Conservation (phyloP, 2,113 vertebrate species). For the Neopipo cinnamomea region DNA sequence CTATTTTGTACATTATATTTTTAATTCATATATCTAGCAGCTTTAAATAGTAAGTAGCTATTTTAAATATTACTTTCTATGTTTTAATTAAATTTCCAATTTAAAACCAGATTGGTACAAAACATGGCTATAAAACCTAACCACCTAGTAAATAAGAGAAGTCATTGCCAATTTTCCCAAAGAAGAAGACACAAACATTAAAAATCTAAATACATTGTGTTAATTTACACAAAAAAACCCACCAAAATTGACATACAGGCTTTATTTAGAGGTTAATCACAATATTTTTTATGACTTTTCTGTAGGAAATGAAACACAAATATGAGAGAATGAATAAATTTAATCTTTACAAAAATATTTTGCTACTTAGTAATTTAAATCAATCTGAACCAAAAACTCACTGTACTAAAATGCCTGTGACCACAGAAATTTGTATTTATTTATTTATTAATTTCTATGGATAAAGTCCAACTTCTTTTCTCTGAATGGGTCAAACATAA, state of each 20-base stretch:
- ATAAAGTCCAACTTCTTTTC: background rate
- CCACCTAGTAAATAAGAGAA: background rate
- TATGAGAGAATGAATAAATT: background rate
- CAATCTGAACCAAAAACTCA: background rate
- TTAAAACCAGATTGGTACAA: background rate
- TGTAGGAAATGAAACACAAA: background rate
- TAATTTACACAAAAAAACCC: background rate
- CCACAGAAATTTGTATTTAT: background rate
- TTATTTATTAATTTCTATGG: background rate
- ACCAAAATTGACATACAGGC: background rate
- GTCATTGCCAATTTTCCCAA: background rate
- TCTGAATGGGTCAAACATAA: background rate
- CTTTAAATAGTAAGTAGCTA: background rate
- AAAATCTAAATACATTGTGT: background rate
- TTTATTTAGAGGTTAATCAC: background rate
- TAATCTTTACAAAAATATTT: background rate
- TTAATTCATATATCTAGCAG: background rate
- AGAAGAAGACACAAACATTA: background rate
- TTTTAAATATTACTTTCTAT: background rate
- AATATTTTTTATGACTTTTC: background rate
- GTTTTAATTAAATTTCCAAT: background rate
- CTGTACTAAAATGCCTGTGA: background rate
- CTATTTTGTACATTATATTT: background rate
- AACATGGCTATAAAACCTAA: background rate
- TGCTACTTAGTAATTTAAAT: background rate